phyloP scores from a whole-genome alignment of 2,113 vertebrate species.

The Thermophis baileyi region DNA sequence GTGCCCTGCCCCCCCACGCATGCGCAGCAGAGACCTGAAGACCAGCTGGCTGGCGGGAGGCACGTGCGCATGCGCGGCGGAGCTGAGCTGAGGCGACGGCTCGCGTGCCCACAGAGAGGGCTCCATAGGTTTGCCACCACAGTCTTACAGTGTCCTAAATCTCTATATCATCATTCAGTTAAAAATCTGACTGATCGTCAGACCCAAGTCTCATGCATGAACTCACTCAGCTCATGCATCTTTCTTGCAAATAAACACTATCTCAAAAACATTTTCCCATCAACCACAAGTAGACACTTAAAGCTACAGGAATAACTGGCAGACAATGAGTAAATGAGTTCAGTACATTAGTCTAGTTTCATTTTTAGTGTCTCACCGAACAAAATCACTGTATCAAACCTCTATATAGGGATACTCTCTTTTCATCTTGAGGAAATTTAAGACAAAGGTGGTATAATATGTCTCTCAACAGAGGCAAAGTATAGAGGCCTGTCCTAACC shows the following conservation, averaged over 20 bases:
- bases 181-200: neutral
- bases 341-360: accelerated
- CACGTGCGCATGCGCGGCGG: no score
- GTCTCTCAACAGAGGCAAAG: neutral
- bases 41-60: no score
- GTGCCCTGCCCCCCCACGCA: no score
- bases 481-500: neutral
- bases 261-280: neutral
- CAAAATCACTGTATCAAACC: neutral
- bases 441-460: neutral
- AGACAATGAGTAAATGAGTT: neutral
- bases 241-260: neutral
- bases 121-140: no score
- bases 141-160: neutral
- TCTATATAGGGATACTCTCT: neutral
- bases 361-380: accelerated
- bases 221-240: neutral
- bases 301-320: neutral
- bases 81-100: no score
- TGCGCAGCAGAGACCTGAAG: no score
- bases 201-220: neutral
- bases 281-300: neutral
- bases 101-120: no score
- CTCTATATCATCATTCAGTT: neutral
- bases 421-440: neutral